phyloP scores from a whole-genome alignment of 1,140 invertebrate species.

The Venustaconcha ellipsiformis region DNA sequence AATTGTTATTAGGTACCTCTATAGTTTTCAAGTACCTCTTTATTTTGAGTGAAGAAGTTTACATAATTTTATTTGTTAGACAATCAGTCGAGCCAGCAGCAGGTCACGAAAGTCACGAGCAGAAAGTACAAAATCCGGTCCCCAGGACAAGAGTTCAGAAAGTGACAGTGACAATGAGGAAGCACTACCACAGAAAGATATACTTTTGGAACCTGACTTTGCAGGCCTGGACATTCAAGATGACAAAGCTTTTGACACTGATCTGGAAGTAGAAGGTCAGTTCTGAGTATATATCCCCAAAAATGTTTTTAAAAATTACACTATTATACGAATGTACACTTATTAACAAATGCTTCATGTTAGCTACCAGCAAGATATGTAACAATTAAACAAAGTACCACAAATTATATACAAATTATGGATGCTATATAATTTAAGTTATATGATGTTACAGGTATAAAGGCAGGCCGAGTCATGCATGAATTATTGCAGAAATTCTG shows the following conservation, averaged over 20 bases:
- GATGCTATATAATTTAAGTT: no score
- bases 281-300: not conserved
- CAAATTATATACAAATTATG: no score
- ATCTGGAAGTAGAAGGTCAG: slow-evolving; percentile 62
- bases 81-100: slow-evolving; percentile 57
- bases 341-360: no score
- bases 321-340: not conserved
- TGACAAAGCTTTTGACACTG: slow-evolving; percentile 64
- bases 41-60: slow-evolving; percentile 3
- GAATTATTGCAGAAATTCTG: no score
- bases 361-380: no score
- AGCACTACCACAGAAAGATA: slow-evolving; percentile 2
- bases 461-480: no score
- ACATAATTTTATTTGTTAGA: slow-evolving; percentile 42
- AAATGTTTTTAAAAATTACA: not conserved
- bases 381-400: no score
- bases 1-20: no score
- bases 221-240: slow-evolving; percentile 48
- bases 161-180: slow-evolving; percentile 52
- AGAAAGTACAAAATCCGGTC: slow-evolving; percentile 35
- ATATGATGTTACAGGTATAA: no score
- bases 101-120: slow-evolving; percentile 42
- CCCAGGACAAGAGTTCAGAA: slow-evolving; percentile 48
- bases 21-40: not conserved
- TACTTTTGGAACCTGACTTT: slow-evolving; percentile 38